Evolutionary conservation across 2,113 vertebrate species (phyloP).

Genomic region (Cephalopholis sonnerati): DNA sequence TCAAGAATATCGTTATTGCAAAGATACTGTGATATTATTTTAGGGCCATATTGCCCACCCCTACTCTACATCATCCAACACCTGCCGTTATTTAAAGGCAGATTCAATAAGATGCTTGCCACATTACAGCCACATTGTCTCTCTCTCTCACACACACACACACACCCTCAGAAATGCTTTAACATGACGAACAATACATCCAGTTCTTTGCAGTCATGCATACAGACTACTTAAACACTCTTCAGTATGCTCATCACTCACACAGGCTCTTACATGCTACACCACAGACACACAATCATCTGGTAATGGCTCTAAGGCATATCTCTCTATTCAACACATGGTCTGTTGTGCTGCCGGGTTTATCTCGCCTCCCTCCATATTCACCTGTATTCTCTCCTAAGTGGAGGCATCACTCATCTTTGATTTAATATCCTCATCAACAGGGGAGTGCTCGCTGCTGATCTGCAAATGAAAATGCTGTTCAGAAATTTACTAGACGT

Average conservation of each 20-base stretch:
- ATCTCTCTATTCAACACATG: neutral
- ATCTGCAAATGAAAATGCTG: conserved; percentile 39
- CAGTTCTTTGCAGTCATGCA: neutral
- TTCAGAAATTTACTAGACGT: conserved; percentile 5
- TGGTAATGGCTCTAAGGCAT: neutral
- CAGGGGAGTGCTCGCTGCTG: conserved; percentile 9
- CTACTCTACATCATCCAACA: neutral
- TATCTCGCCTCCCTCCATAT: neutral
- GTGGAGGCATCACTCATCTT: conserved; percentile 1
- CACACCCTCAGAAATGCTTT: neutral
- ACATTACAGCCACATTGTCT: neutral
- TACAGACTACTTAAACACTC: neutral
- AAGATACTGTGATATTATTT: too few species aligned
- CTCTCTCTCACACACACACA: neutral
- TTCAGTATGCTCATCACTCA: neutral
- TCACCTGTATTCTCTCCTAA: neutral
- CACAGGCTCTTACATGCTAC: neutral
- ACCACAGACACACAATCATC: neutral
- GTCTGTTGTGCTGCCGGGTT: conserved; percentile 1
- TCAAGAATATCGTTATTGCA: too few species aligned
- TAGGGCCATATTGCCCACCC: too few species aligned
- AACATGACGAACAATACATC: neutral
- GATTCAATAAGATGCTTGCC: neutral
- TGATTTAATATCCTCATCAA: conserved; percentile 29
- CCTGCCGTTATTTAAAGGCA: neutral